Evolutionary conservation across 2,113 vertebrate species (phyloP).

Genomic region (Chelonoidis abingdonii): DNA sequence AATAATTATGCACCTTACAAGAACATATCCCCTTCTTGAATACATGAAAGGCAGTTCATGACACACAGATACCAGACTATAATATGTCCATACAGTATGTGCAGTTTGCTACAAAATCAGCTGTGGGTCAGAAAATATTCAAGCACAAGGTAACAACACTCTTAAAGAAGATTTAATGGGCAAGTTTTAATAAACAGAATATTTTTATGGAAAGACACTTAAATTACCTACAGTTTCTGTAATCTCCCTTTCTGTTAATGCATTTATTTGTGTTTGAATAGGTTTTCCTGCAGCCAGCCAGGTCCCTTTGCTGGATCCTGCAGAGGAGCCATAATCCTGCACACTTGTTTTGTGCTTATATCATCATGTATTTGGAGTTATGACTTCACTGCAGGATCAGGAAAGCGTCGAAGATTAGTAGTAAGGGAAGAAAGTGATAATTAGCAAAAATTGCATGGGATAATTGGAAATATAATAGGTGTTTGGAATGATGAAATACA

Average conservation of each 20-base stretch:
- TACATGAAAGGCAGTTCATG: not conserved
- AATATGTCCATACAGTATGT: not conserved
- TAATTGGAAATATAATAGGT: not conserved
- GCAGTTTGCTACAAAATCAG: not conserved
- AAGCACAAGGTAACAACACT: not conserved
- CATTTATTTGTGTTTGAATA: slow-evolving; percentile 25
- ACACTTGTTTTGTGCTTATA: not conserved
- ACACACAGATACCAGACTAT: not conserved
- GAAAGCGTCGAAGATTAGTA: not conserved
- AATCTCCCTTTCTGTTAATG: slow-evolving; percentile 20
- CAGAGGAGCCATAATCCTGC: slow-evolving; percentile 7
- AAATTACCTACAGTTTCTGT: slow-evolving; percentile 24
- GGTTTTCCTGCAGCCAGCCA: slow-evolving; percentile 36
- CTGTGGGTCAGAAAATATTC: not conserved
- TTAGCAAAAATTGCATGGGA: not conserved
- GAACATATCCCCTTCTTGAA: not conserved
- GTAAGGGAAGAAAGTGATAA: not conserved
- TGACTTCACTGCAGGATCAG: not conserved
- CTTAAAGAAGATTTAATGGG: not conserved
- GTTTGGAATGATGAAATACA: not conserved
- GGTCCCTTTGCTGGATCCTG: not conserved
- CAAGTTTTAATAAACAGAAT: not conserved
- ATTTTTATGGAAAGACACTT: not conserved
- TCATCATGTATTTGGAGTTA: not conserved
- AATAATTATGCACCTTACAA: not conserved